Base-by-base conservation (phyloP, 2,113 vertebrate genomes). In the Poeciliopsis prolifica region DNA sequence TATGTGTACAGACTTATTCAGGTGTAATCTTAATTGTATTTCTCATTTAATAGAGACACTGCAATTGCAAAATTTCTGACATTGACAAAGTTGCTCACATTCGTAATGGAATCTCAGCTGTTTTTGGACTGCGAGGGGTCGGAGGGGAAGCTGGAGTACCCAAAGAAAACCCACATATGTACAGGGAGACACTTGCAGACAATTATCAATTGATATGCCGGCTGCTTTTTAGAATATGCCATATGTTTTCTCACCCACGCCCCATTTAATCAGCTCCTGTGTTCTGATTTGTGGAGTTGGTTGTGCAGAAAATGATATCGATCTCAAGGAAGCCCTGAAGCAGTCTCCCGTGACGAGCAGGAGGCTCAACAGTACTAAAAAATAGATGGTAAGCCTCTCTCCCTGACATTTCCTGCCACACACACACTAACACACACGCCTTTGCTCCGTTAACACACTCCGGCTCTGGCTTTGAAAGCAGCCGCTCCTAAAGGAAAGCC, bases 361-460 rank as follows among this genome's bases (percentile, higher is more conserved):
- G 83, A 86, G 87, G 62, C 84, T 89, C 84, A 81, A 66, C 80
- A 78, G 79, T 78, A 80, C 87, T 92, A 82, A 92, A 91, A 94
- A 88, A 93, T 89, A 91, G 78, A 92, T 90, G 91, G 60, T 84
- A 86, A 89, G 85, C 78, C 74, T 86, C 80, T 77, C 82, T 82
- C 75, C 65, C 71, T 90, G 83, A 89, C 84, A 86, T 92, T 88
- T 92, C 87, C 80, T 87, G 73, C 40, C 74, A 68, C 82, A 75
- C 71, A 78, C 84, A 79, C 73, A 76, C 79, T 65, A 67, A 77
- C 82, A 80, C 77, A 71, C 72, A 73, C 71, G 1, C 26, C 80
- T 71, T 48, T 80, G 67, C 58, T 74, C 62, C 29, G 75, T 70
- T 78, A 84, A 82, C 77, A 77, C 58, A 68, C 64, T 71, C 60